Conservation (phyloP, 2,113 vertebrate genomes). For the Anser brachyrhynchus region DNA sequence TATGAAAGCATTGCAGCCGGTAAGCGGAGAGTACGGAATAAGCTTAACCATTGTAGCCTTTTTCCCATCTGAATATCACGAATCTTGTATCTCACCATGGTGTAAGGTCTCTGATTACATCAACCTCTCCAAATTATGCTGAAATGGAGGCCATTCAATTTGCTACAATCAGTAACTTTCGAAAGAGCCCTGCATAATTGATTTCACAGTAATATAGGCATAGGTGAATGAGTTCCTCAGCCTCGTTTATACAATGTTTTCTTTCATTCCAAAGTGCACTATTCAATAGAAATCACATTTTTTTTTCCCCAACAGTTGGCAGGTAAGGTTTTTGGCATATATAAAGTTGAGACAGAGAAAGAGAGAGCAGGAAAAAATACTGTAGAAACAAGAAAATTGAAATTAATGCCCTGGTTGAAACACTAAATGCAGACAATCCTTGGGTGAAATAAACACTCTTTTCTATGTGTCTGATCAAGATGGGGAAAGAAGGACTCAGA, state of each 20-base stretch:
- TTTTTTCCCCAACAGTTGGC: constrained; percentile 72
- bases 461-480: neutral
- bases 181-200: constrained; percentile 81
- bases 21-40: constrained; percentile 69
- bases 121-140: constrained; percentile 84
- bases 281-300: constrained; percentile 80
- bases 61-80: constrained; percentile 78
- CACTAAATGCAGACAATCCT: constrained; percentile 55
- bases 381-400: constrained; percentile 73
- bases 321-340: constrained; percentile 73
- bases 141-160: constrained; percentile 85
- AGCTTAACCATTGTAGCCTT: constrained; percentile 70
- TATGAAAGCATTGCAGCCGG: constrained; percentile 70
- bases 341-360: constrained; percentile 22
- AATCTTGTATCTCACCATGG: constrained; percentile 76
- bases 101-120: constrained; percentile 84
- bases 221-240: constrained; percentile 78
- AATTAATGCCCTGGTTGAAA: constrained; percentile 73
- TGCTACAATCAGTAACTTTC: constrained; percentile 83
- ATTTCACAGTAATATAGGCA: constrained; percentile 83
- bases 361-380: neutral
- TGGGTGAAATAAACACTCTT: constrained; percentile 44
- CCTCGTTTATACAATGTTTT: constrained; percentile 82
- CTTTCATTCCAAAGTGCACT: constrained; percentile 78
- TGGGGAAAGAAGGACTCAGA: neutral